Conservation (phyloP, 2,888 invertebrate species). For the Sinhomidia bicolor region DNA sequence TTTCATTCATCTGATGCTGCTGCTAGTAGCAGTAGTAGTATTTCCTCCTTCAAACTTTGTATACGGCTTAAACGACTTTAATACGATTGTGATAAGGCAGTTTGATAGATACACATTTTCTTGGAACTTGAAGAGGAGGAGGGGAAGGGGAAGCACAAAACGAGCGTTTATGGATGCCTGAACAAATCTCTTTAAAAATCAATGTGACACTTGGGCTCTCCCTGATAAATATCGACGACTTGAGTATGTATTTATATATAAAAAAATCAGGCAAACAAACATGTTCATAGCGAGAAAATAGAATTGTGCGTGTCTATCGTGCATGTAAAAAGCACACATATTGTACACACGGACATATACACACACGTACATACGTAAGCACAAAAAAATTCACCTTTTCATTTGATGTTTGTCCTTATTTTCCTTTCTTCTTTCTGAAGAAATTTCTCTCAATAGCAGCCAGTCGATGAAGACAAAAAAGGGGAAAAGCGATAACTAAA, state of each 20-base stretch:
- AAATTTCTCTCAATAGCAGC: constrained; percentile 6
- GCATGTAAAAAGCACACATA: background rate
- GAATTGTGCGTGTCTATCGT: background rate
- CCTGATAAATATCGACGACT: constrained; percentile 61
- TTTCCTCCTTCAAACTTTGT: constrained; percentile 35
- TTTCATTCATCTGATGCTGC: too few relatives aligned
- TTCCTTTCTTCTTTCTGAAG: background rate
- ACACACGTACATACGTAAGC: constrained; percentile 12
- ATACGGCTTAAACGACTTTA: constrained; percentile 60
- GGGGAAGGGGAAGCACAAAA: constrained; percentile 47
- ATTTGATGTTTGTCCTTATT: constrained; percentile 39
- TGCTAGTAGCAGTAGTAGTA: constrained; percentile 1
- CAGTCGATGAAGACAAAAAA: constrained; percentile 14
- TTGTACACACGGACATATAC: background rate
- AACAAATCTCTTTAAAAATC: constrained; percentile 80
- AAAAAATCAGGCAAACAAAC: too few relatives aligned
- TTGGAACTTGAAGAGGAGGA: constrained; percentile 28
- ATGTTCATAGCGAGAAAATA: background rate
- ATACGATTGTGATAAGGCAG: constrained; percentile 65
- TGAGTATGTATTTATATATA: background rate
- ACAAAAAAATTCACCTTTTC: constrained; percentile 46
- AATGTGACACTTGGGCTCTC: constrained; percentile 76
- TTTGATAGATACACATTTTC: constrained; percentile 68
- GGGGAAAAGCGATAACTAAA: constrained; percentile 9
- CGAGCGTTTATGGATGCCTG: constrained; percentile 72